A percentile compares a stretch with the other conserved stretches of the same genome.
Conservation (phyloP, 2,113 vertebrate species). For the Panthera leo region DNA sequence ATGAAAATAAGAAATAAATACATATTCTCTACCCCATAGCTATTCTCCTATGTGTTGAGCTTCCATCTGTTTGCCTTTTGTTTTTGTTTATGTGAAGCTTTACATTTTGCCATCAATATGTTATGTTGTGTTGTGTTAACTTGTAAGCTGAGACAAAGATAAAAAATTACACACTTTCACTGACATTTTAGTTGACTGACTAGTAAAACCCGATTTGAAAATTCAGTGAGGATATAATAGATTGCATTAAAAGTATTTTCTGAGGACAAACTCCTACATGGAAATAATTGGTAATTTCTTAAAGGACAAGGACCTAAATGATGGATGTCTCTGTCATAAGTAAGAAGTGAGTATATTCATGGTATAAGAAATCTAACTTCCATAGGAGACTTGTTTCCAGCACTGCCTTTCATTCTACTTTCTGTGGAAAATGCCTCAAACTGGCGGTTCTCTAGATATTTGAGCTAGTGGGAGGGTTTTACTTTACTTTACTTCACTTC, state of each 20-base stretch:
- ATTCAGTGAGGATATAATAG: not conserved
- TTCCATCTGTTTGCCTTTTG: conserved; percentile 64
- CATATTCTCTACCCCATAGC: not conserved
- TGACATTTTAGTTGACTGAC: conserved; percentile 29
- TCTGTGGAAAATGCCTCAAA: not conserved
- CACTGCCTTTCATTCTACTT: not conserved
- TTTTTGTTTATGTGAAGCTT: conserved; percentile 68
- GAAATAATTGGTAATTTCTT: not conserved
- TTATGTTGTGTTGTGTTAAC: conserved; percentile 19
- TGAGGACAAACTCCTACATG: not conserved
- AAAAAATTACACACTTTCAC: conserved; percentile 48
- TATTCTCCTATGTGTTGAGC: conserved; percentile 11
- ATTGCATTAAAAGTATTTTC: not conserved
- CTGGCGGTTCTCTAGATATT: not conserved
- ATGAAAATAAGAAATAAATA: conserved; percentile 55
- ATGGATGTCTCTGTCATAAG: not conserved
- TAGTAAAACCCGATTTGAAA: conserved; percentile 57
- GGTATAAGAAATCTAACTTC: not conserved
- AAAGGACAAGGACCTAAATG: not conserved
- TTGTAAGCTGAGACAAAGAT: conserved; percentile 56
- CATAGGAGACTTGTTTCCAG: not conserved
- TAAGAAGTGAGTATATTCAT: not conserved
- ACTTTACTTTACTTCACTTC: too few species aligned
- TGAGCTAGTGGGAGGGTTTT: not conserved
- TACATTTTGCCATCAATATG: conserved; percentile 67